Conservation (phyloP, 2,888 invertebrate genomes). For the Brachynemurus nebulosus region DNA sequence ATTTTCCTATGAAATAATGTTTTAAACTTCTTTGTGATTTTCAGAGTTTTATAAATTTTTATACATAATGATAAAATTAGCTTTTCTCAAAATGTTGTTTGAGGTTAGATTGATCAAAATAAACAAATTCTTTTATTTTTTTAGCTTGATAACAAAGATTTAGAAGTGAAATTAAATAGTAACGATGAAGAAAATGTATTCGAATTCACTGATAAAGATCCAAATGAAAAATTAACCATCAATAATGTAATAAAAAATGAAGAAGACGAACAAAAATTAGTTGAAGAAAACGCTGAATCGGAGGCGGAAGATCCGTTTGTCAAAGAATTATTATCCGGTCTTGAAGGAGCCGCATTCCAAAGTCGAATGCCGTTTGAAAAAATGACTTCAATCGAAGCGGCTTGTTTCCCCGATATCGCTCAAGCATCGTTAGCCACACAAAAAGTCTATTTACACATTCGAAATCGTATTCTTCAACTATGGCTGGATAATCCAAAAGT, state of each 20-base stretch:
- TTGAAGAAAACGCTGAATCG: conserved; percentile 41
- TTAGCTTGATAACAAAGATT: conserved; percentile 50
- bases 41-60: no score
- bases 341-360: conserved; percentile 90
- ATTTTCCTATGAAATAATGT: no score
- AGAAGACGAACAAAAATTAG: conserved; percentile 26
- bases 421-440: conserved; percentile 68
- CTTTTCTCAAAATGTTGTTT: conserved; percentile 10
- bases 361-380: conserved; percentile 89
- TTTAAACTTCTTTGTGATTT: no score
- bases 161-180: conserved; percentile 50
- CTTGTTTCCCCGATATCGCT: conserved; percentile 84
- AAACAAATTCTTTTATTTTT: conserved; percentile 14
- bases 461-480: conserved; percentile 80
- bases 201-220: conserved; percentile 47
- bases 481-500: conserved; percentile 94
- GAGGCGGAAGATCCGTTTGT: conserved; percentile 51
- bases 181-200: conserved; percentile 46
- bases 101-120: background rate
- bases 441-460: conserved; percentile 80
- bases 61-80: no score
- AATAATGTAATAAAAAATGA: conserved; percentile 36
- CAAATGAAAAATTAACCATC: conserved; percentile 39
- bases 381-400: conserved; percentile 85
- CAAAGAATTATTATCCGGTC: conserved; percentile 29